Percentiles rank a stretch among this genome's conserved stretches.
phyloP scores from a whole-genome alignment of 2,888 invertebrate genomes.

The Lacanobia wlatinum region DNA sequence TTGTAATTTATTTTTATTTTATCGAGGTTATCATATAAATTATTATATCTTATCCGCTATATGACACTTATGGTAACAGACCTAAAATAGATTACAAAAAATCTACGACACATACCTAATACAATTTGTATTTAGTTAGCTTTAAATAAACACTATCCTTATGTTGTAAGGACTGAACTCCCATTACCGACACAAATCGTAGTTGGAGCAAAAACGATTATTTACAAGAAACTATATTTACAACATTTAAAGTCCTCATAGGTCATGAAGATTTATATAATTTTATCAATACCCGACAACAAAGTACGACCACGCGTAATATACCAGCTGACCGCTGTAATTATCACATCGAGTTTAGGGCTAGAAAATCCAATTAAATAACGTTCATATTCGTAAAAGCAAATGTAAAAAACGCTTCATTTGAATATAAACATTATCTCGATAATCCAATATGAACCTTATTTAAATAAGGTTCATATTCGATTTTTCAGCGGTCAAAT shows the following conservation, averaged over 20 bases:
- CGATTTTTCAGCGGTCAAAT: background rate
- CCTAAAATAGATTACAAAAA: conserved; percentile 45
- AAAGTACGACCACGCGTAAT: background rate
- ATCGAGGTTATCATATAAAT: conserved; percentile 63
- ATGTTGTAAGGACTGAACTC: conserved; percentile 14
- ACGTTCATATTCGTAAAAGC: background rate
- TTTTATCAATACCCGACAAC: conserved; percentile 42
- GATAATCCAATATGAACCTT: too few species aligned
- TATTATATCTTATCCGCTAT: conserved; percentile 73
- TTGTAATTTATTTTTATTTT: conserved; percentile 31
- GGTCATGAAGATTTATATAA: conserved; percentile 48
- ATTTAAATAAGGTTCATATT: background rate
- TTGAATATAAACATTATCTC: background rate
- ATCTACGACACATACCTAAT: conserved; percentile 2
- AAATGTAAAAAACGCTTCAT: too few species aligned
- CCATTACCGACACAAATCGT: conserved; percentile 22
- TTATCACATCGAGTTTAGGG: conserved; percentile 1
- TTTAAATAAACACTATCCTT: conserved; percentile 10
- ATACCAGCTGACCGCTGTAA: background rate
- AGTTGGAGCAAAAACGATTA: conserved; percentile 39
- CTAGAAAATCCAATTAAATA: too few species aligned
- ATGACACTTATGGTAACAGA: conserved; percentile 78
- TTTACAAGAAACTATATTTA: conserved; percentile 53
- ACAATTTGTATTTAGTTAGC: conserved; percentile 23
- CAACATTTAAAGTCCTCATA: conserved; percentile 34